Conservation (phyloP, 1,140 invertebrate genomes). For the Anoplophora glabripennis region DNA sequence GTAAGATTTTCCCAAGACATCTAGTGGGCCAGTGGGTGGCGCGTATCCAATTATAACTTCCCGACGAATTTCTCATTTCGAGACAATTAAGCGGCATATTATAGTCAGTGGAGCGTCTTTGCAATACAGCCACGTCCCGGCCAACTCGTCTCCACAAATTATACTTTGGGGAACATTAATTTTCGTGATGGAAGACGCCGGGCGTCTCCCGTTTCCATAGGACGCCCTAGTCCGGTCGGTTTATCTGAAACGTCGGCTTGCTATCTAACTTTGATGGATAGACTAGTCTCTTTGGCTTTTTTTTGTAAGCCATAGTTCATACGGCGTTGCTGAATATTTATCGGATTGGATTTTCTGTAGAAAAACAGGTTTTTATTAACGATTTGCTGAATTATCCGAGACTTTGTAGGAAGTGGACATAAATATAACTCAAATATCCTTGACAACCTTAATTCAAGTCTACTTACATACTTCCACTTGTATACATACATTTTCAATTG, state of each 20-base stretch:
- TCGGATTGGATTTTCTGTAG: too few species aligned
- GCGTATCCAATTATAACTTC: slow-evolving; percentile 53
- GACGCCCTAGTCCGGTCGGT: background rate
- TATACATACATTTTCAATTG: too few species aligned
- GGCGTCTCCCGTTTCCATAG: slow-evolving; percentile 2
- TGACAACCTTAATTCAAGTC: too few species aligned
- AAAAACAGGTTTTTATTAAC: too few species aligned
- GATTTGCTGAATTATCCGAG: too few species aligned
- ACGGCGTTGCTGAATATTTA: too few species aligned
- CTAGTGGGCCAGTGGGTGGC: slow-evolving; percentile 28
- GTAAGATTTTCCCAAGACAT: slow-evolving; percentile 38
- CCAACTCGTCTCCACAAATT: slow-evolving; percentile 49
- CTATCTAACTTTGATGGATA: too few species aligned
- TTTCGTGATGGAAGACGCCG: slow-evolving; percentile 48
- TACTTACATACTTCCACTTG: too few species aligned
- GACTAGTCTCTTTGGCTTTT: too few species aligned
- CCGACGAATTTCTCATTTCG: slow-evolving; percentile 53
- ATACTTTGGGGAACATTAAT: slow-evolving; percentile 53
- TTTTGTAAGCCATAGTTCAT: too few species aligned
- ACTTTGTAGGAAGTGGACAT: too few species aligned
- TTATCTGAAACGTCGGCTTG: background rate
- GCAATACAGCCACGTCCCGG: slow-evolving; percentile 42
- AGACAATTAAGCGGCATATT: slow-evolving; percentile 53
- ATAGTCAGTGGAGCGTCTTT: slow-evolving; percentile 47
- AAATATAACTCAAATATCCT: too few species aligned